Evolutionary conservation across 2,797 vertebrate genomes (phyloP).

Genomic region (Periophthalmus magnuspinnatus): DNA sequence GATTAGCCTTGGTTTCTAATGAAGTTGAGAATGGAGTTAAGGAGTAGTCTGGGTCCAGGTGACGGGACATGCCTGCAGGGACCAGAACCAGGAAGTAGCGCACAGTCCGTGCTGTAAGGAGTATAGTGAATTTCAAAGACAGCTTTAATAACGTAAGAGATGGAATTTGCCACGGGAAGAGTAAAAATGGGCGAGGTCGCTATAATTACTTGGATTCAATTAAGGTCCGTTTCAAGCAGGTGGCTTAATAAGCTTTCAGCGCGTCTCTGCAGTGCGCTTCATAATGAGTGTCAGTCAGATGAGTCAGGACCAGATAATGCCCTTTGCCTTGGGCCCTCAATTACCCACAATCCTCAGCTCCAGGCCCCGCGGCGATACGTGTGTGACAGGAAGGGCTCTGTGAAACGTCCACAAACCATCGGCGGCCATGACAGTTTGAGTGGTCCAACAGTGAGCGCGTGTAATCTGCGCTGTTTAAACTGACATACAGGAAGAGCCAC

Average conservation of each 20-base stretch:
- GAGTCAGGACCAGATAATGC: conserved; percentile 76
- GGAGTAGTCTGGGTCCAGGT: conserved; percentile 47
- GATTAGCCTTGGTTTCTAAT: conserved; percentile 72
- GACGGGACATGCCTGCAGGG: conserved; percentile 57
- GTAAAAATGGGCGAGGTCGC: conserved; percentile 77
- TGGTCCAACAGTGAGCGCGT: conserved; percentile 29
- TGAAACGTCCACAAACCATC: conserved; percentile 40
- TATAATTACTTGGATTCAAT: conserved; percentile 80
- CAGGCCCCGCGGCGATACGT: conserved; percentile 52
- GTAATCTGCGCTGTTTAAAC: conserved; percentile 41
- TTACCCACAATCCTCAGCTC: conserved; percentile 63
- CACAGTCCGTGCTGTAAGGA: conserved; percentile 23
- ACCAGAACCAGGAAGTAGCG: conserved; percentile 21
- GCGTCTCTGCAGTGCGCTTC: conserved; percentile 66
- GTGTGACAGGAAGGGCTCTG: conserved; percentile 52
- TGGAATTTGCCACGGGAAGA: conserved; percentile 75
- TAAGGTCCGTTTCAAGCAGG: conserved; percentile 72
- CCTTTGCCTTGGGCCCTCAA: conserved; percentile 64
- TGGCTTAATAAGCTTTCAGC: conserved; percentile 78
- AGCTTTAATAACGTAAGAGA: conserved; percentile 74
- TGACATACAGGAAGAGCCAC: conserved; percentile 28
- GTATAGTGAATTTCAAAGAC: conserved; percentile 52
- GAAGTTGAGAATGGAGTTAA: conserved; percentile 54
- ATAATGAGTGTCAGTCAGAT: conserved; percentile 80
- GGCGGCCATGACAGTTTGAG: conserved; percentile 28